phyloP scores from a whole-genome alignment of 2,797 vertebrate genomes.

The Corythornis leucogaster region DNA sequence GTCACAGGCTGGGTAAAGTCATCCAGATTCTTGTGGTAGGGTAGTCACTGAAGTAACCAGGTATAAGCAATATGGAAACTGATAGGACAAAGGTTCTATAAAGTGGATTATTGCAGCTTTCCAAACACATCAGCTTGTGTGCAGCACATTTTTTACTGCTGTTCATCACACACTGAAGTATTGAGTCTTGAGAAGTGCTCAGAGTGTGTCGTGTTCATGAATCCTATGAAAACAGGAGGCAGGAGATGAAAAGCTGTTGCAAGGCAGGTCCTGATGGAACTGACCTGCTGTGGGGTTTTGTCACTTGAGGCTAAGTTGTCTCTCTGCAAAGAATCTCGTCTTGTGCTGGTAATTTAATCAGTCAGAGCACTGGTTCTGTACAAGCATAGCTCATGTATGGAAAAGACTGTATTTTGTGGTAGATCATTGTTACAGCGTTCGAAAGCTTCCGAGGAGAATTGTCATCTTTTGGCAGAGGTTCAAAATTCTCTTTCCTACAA shows the following conservation, averaged over 20 bases:
- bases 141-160: not conserved
- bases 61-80: not conserved
- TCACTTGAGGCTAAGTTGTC: not conserved
- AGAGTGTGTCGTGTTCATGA: not conserved
- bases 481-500: constrained; percentile 47
- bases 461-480: constrained; percentile 55
- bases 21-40: not conserved
- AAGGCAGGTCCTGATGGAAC: not conserved
- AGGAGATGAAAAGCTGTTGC: constrained; percentile 7
- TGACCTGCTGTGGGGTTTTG: constrained; percentile 1
- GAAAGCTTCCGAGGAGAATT: constrained; percentile 39
- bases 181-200: not conserved
- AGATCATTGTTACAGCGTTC: constrained; percentile 30
- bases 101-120: not conserved
- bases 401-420: constrained; percentile 33
- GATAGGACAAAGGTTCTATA: not conserved
- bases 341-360: constrained; percentile 29
- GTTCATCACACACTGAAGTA: not conserved
- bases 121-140: not conserved
- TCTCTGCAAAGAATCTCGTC: not conserved
- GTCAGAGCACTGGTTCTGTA: not conserved
- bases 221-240: not conserved
- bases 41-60: not conserved
- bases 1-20: not conserved
- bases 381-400: not conserved